Conservation (phyloP, 2,113 vertebrate species). For the Archocentrus centrarchus region DNA sequence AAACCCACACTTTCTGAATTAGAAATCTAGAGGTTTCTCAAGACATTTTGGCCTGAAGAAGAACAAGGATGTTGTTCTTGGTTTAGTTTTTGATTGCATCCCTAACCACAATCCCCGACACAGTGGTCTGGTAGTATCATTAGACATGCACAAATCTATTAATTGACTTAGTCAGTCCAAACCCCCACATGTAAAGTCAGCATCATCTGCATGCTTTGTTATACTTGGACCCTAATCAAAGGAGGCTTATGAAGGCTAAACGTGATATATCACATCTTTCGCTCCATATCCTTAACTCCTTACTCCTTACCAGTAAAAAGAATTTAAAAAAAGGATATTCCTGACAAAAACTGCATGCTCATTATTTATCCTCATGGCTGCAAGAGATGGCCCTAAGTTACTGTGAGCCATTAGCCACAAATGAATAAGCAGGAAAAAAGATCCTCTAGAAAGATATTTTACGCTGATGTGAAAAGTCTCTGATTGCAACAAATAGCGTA, state of each 20-base stretch:
- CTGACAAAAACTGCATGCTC: constrained; percentile 53
- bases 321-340: constrained; percentile 8
- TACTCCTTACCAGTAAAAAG: constrained; percentile 31
- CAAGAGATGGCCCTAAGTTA: constrained; percentile 51
- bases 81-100: constrained; percentile 49
- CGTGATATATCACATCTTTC: constrained; percentile 58
- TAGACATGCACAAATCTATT: constrained; percentile 65
- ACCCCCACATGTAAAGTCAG: constrained; percentile 45
- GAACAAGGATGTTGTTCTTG: constrained; percentile 58
- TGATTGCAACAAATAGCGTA: constrained; percentile 32
- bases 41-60: constrained; percentile 38
- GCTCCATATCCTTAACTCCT: constrained; percentile 43
- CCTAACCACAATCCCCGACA: constrained; percentile 33
- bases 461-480: constrained; percentile 32
- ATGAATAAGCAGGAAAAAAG: constrained; percentile 29
- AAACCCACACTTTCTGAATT: constrained; percentile 12
- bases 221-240: constrained; percentile 70
- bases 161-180: constrained; percentile 66
- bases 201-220: constrained; percentile 68
- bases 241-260: constrained; percentile 51
- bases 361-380: constrained; percentile 54
- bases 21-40: constrained; percentile 22
- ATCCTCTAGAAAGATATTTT: constrained; percentile 32
- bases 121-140: constrained; percentile 61
- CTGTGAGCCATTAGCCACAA: constrained; percentile 53